Conservation (phyloP, 2,113 vertebrate genomes). For the Pelmatolapia mariae region DNA sequence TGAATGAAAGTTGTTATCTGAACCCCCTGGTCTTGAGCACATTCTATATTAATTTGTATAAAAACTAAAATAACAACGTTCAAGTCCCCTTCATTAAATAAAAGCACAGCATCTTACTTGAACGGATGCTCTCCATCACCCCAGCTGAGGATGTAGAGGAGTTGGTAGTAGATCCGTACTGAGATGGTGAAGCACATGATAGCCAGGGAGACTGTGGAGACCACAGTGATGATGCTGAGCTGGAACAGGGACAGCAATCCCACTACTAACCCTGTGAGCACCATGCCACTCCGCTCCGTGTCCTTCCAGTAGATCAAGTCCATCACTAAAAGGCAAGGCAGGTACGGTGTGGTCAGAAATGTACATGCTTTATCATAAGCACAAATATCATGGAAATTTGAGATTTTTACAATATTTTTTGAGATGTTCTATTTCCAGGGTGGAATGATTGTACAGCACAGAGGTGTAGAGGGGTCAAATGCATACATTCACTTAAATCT, state of each 20-base stretch:
- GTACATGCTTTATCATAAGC: background rate
- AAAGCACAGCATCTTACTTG: conserved; percentile 72
- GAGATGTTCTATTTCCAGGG: background rate
- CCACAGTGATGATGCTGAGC: conserved; percentile 84
- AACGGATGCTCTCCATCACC: conserved; percentile 78
- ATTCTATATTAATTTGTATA: background rate
- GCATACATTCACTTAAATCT: background rate
- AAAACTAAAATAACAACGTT: background rate
- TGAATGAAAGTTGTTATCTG: background rate
- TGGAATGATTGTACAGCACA: background rate
- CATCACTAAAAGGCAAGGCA: conserved; percentile 58
- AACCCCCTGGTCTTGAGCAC: background rate
- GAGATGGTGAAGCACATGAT: conserved; percentile 80
- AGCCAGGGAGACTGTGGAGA: conserved; percentile 77
- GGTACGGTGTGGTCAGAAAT: background rate
- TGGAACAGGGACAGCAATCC: conserved; percentile 83
- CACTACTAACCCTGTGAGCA: conserved; percentile 80
- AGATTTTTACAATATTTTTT: background rate
- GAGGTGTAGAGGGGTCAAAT: background rate
- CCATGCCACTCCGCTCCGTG: conserved; percentile 74
- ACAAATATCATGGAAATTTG: background rate
- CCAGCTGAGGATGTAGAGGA: conserved; percentile 73
- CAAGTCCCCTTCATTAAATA: background rate
- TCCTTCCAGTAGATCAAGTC: conserved; percentile 89
- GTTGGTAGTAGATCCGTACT: conserved; percentile 80